Percentiles rank a stretch among this genome's conserved stretches.
These are phyloP conservation scores for Anguilla anguilla DNA, from an alignment of 2,797 vertebrate genomes.

Conservation along the genomic window DNA sequence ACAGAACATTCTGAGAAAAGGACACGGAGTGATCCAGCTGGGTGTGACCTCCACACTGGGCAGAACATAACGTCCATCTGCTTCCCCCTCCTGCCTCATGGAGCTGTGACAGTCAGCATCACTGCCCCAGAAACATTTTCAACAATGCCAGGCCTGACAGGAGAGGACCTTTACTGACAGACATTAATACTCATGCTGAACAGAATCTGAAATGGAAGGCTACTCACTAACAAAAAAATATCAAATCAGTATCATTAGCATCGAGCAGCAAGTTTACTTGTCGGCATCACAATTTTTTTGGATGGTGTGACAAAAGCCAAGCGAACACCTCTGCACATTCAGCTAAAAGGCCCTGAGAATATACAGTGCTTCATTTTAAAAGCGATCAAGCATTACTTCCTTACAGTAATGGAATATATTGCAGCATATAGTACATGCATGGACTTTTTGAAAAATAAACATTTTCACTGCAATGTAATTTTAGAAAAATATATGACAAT, in stretches of 20 bases:
- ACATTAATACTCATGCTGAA: not conserved
- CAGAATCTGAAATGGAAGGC: not conserved
- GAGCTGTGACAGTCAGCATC: not conserved
- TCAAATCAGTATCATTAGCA: not conserved
- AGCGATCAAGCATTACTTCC: not conserved
- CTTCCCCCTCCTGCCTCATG: not conserved
- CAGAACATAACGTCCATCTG: not conserved
- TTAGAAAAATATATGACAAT: not conserved
- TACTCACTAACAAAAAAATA: not conserved
- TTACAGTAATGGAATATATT: not conserved
- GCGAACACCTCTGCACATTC: not conserved
- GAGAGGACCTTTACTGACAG: not conserved
- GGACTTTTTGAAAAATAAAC: not conserved
- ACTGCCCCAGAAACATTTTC: not conserved
- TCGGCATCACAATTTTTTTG: not conserved
- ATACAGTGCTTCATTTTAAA: not conserved
- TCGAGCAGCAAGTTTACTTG: not conserved
- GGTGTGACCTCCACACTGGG: not conserved
- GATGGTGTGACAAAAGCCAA: not conserved
- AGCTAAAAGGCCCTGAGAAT: not conserved
- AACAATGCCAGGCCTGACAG: conserved; percentile 4
- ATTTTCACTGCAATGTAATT: not conserved
- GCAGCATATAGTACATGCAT: not conserved
- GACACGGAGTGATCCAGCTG: not conserved
- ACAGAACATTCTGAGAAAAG: not conserved